Evolutionary conservation across 1,140 invertebrate genomes (phyloP).

Genomic region (Sipha flava): DNA sequence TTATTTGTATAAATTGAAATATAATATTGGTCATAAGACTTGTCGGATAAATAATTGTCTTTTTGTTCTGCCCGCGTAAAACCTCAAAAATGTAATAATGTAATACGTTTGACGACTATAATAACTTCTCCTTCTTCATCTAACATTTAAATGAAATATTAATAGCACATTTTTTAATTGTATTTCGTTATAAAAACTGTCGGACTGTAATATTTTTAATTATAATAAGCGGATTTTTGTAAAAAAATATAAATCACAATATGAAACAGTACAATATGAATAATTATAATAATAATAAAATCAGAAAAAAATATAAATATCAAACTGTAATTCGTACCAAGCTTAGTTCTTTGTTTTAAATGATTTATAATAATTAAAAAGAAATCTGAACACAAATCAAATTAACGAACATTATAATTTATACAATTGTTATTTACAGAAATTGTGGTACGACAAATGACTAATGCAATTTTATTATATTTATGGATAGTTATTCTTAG

Average conservation of each 20-base stretch:
- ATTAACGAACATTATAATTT: neutral
- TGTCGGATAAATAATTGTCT: neutral
- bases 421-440: too few relatives aligned
- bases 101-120: neutral
- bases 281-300: neutral
- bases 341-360: neutral
- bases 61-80: neutral
- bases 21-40: neutral
- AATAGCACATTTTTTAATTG: neutral
- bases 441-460: too few relatives aligned
- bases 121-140: neutral
- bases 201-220: neutral
- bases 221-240: neutral
- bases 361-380: neutral
- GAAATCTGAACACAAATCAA: neutral
- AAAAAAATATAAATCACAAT: neutral
- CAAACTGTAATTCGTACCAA: neutral
- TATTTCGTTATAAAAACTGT: neutral
- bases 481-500: too few relatives aligned
- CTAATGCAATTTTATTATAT: too few relatives aligned
- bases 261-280: neutral
- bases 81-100: neutral
- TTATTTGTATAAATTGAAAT: neutral
- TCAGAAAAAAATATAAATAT: neutral
- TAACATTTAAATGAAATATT: neutral